Evolutionary conservation across 2,113 vertebrate genomes (phyloP).

Genomic region (Entelurus aequoreus): DNA sequence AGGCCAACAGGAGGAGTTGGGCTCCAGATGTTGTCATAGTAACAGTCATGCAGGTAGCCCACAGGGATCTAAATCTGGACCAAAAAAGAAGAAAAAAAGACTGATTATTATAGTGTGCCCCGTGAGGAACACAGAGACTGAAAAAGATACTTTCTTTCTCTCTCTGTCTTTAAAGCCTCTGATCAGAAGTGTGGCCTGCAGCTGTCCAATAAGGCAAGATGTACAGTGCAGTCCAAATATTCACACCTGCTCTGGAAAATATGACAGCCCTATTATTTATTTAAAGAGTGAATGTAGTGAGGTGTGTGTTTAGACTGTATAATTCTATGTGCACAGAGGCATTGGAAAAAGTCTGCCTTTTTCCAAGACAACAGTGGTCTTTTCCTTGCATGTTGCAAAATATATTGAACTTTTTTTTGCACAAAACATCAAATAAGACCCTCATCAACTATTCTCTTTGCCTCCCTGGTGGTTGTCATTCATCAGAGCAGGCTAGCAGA

Average conservation of each 20-base stretch:
- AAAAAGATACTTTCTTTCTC: slow-evolving; percentile 37
- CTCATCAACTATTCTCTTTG: slow-evolving; percentile 40
- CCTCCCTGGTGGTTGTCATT: slow-evolving; percentile 21
- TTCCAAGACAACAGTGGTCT: neutral
- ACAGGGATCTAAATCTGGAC: slow-evolving; percentile 67
- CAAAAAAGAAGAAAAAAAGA: slow-evolving; percentile 50
- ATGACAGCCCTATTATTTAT: slow-evolving; percentile 66
- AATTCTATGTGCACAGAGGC: slow-evolving; percentile 17
- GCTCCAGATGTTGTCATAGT: slow-evolving; percentile 68
- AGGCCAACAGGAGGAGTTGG: slow-evolving; percentile 63
- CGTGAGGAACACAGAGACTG: slow-evolving; percentile 55
- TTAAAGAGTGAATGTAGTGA: slow-evolving; percentile 53
- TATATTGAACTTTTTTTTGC: slow-evolving; percentile 16
- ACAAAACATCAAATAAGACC: slow-evolving; percentile 13
- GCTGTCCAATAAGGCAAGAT: slow-evolving; percentile 42
- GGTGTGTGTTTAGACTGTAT: slow-evolving; percentile 50
- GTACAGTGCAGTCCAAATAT: slow-evolving; percentile 56
- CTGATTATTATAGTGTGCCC: slow-evolving; percentile 63
- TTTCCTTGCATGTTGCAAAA: slow-evolving; percentile 11
- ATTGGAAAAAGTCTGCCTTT: slow-evolving; percentile 17
- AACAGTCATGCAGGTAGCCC: slow-evolving; percentile 67
- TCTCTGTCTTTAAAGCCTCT: slow-evolving; percentile 45
- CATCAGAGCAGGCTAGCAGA: slow-evolving; percentile 30
- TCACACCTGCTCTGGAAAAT: slow-evolving; percentile 63
- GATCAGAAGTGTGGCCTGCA: slow-evolving; percentile 63